phyloP scores from a whole-genome alignment of 2,797 vertebrate genomes.

The Paramormyrops hopkinsi region DNA sequence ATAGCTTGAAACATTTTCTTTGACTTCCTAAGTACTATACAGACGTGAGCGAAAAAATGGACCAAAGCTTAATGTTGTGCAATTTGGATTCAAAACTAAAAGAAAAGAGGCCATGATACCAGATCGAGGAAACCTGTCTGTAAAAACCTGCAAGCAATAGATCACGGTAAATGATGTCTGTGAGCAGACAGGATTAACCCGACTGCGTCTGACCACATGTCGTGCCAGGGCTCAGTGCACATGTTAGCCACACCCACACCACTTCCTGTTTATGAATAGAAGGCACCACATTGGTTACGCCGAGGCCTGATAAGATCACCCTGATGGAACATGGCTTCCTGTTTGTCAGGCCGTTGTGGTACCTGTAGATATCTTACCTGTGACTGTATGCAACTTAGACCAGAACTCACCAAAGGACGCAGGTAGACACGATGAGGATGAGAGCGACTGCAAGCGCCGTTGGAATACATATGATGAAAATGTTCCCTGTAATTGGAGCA shows the following conservation, averaged over 20 bases:
- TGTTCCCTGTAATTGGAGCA: conserved; percentile 39
- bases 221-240: conserved; percentile 46
- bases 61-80: background rate
- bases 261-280: conserved; percentile 64
- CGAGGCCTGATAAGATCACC: conserved; percentile 38
- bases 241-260: conserved; percentile 46
- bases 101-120: background rate
- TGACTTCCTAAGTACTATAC: background rate
- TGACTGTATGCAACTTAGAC: conserved; percentile 13
- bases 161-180: background rate
- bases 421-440: conserved; percentile 39
- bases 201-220: conserved; percentile 23
- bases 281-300: conserved; percentile 38
- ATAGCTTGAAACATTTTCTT: background rate
- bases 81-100: background rate
- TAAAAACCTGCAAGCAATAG: background rate
- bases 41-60: background rate
- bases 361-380: conserved; percentile 12
- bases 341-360: conserved; percentile 50
- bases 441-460: conserved; percentile 40
- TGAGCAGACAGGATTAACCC: background rate
- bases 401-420: conserved; percentile 60
- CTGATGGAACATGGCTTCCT: conserved; percentile 33
- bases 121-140: background rate
- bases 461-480: conserved; percentile 43